Conservation (phyloP, 1,140 invertebrate genomes). For the Eufriesea mexicana region DNA sequence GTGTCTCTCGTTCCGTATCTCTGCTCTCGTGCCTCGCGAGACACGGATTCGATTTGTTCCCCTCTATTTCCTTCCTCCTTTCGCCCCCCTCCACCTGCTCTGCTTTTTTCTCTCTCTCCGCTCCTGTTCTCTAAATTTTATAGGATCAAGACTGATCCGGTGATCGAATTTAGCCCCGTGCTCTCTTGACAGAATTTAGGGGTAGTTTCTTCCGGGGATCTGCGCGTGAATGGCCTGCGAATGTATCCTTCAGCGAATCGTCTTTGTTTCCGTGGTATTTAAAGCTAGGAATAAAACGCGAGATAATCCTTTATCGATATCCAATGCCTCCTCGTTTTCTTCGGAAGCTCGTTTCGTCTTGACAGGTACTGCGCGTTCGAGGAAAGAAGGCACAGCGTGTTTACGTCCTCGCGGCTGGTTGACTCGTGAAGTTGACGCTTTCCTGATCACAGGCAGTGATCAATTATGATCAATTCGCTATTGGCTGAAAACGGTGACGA, state of each 20-base stretch:
- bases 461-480: no score
- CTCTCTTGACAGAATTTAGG: neutral
- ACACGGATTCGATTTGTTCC: conserved; percentile 28
- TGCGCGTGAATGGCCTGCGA: neutral
- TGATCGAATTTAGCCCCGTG: neutral
- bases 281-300: neutral
- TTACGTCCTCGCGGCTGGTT: no score
- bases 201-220: neutral
- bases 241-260: neutral
- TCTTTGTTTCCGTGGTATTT: neutral
- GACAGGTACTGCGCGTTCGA: no score
- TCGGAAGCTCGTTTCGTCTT: neutral
- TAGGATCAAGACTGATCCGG: neutral
- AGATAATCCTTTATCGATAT: neutral
- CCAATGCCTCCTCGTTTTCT: no score
- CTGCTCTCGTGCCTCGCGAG: neutral
- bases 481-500: no score
- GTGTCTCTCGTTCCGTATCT: neutral
- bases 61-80: neutral
- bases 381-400: no score
- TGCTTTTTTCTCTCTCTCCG: no score
- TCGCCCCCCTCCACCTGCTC: neutral
- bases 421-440: no score
- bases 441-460: no score
- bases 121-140: conserved; percentile 7